Evolutionary conservation across 2,888 invertebrate genomes (phyloP), one percentile per base, ranked within the genome.

Genomic region (Branchinecta sandiegonensis): DNA sequence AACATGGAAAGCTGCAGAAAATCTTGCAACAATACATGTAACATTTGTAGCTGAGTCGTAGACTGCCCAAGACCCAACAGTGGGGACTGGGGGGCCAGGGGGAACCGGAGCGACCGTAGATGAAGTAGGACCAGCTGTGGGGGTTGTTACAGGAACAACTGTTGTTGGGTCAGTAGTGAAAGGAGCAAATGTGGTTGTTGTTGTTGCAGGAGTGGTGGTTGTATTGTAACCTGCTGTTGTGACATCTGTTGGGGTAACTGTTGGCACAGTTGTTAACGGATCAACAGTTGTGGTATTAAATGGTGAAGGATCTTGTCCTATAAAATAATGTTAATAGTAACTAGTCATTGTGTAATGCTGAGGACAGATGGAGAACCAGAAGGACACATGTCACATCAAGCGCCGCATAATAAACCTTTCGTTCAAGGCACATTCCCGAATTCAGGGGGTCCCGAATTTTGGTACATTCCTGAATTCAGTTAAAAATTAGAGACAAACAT

Each of bases 1-100:
- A 67, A 89, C 76, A 72, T 83, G 84, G 69, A 89, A 77, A 74
- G 84, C 83, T 8, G 84, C 81, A 0, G 87, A 85, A 80, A 88
- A 84, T 77, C 84, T 80, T 9, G 85, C 77, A 66, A 86, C 75
- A 46, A 89, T 81, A 74, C 89, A 89, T 8, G 84, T 83, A 0
- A 79, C 75, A 73, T 84, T 84, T 1, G 68, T 70, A 47, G 74
- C 75, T 12, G 71, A 68, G 64, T 80, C 77, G 13, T 77, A 75
- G 8, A 81, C 76, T 46, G 72, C 71, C 84, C 85, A 85, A 70
- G 76, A 79, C 63, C 81, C 82, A 66, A 77, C 75, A 65, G 73
- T 72, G 10, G 80, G 79, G 46, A 76, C 73, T 11, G 74, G 74
- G 50, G 73, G 73, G 2, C 76, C 74, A 46, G 74, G 69, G 48